These are phyloP conservation scores for Triplophysa tibetana DNA, from an alignment of 2,113 vertebrate genomes.

Conservation along the genomic window DNA sequence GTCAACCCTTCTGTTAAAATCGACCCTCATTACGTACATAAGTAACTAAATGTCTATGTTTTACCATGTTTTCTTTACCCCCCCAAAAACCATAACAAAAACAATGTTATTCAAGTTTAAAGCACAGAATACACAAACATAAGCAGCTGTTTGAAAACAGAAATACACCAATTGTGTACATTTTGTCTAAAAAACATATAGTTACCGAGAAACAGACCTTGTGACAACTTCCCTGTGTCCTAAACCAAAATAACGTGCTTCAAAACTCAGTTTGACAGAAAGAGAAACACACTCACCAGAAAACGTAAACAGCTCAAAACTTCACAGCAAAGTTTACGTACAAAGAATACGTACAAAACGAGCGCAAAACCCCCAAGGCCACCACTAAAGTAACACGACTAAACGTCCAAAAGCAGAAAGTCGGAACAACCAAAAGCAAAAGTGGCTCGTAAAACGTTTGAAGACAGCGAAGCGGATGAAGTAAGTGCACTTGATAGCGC, in stretches of 20 bases:
- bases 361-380: not conserved
- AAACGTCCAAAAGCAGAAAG: not conserved
- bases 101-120: not conserved
- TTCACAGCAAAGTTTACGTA: not conserved
- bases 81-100: not conserved
- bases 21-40: too few species aligned
- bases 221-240: conserved; percentile 3
- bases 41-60: too few species aligned
- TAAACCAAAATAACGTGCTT: not conserved
- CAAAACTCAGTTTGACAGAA: not conserved
- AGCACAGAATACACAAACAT: not conserved
- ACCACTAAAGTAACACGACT: not conserved
- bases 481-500: not conserved
- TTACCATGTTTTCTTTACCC: not conserved
- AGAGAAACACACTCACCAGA: too few species aligned
- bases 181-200: not conserved
- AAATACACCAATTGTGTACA: not conserved
- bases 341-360: not conserved
- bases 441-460: not conserved
- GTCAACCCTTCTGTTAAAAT: too few species aligned
- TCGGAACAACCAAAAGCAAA: conserved; percentile 8
- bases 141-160: not conserved
- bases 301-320: not conserved
- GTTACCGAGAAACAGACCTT: not conserved
- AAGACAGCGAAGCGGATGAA: not conserved